Conservation (phyloP, 2,797 vertebrate genomes). For the Numenius phaeopus region DNA sequence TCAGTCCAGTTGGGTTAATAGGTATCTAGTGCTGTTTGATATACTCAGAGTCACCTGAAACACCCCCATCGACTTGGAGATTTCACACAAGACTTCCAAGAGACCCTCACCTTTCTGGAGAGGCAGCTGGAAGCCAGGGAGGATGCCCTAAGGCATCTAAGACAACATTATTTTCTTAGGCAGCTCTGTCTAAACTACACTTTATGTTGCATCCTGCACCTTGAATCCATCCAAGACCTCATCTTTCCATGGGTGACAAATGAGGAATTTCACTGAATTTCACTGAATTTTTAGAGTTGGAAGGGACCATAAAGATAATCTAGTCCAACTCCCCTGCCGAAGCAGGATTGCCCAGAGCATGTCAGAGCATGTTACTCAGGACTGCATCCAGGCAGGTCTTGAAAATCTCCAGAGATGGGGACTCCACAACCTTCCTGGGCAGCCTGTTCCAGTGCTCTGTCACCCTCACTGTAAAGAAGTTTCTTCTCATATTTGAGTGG, state of each 20-base stretch:
- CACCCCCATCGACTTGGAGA: fast-evolving
- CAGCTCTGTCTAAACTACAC: neutral
- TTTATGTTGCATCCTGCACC: neutral
- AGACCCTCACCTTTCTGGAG: neutral
- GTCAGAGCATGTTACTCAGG: too few relatives aligned
- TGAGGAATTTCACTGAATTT: neutral
- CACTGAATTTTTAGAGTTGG: too few relatives aligned
- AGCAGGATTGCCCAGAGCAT: too few relatives aligned
- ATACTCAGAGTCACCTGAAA: neutral
- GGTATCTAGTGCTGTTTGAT: neutral
- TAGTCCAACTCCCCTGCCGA: too few relatives aligned
- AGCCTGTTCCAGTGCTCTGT: too few relatives aligned
- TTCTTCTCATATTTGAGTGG: too few relatives aligned
- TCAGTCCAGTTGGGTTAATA: neutral
- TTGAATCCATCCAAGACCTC: neutral
- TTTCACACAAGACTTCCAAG: neutral
- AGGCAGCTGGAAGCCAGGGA: neutral
- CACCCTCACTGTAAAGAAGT: too few relatives aligned
- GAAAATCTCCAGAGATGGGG: too few relatives aligned
- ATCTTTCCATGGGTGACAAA: neutral
- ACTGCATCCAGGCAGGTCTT: too few relatives aligned
- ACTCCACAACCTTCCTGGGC: too few relatives aligned
- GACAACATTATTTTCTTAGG: neutral
- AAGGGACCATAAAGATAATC: too few relatives aligned
- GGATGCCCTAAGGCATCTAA: neutral